These are phyloP conservation scores for Crocodylus rhombifer DNA, from an alignment of 2,797 vertebrate genomes.

Conservation along the genomic window DNA sequence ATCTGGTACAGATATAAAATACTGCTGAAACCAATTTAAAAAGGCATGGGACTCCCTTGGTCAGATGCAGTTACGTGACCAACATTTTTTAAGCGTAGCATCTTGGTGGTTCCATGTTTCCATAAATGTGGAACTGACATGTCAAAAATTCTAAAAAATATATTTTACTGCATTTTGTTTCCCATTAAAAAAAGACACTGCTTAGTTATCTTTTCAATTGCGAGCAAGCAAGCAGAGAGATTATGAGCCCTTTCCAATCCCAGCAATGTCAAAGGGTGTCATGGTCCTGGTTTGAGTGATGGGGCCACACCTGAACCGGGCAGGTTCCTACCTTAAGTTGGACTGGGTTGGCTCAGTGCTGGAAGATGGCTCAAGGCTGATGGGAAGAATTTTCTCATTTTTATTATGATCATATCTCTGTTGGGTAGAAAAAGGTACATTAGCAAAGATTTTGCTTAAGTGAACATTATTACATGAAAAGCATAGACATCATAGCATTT, in stretches of 20 bases:
- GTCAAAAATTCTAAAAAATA: not conserved
- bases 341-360: conserved; percentile 90
- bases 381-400: conserved; percentile 93
- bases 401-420: conserved; percentile 96
- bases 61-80: not conserved
- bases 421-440: conserved; percentile 42
- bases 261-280: not conserved
- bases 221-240: no score
- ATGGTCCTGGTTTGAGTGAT: not conserved
- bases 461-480: not conserved
- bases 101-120: accelerated
- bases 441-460: not conserved
- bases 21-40: not conserved
- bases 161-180: not conserved
- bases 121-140: not conserved
- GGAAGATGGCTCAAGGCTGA: conserved; percentile 94
- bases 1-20: not conserved
- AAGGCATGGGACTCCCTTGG: not conserved
- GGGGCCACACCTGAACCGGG: not conserved
- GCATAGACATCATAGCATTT: not conserved
- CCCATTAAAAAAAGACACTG: no score
- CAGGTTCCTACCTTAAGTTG: conserved; percentile 88
- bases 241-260: not conserved
- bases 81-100: not conserved
- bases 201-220: not conserved